Evolutionary conservation across 1,140 invertebrate genomes (phyloP).

Genomic region (Gonioctena quinquepunctata): DNA sequence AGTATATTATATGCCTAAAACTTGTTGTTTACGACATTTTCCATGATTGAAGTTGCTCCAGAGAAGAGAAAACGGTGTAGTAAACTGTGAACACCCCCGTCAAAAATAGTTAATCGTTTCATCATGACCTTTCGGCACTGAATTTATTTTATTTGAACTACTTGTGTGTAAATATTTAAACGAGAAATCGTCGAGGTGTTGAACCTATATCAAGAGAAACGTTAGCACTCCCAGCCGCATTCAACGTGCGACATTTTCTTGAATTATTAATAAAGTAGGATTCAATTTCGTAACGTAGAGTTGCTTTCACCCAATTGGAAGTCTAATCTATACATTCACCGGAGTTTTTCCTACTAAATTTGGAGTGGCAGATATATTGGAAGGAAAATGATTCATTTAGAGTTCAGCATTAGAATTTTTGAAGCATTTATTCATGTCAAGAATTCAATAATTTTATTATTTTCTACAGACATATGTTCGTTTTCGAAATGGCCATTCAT

Average conservation of each 20-base stretch:
- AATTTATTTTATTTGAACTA: constrained; percentile 3
- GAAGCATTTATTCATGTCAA: too few species aligned
- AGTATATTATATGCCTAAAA: too few species aligned
- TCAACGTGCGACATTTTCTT: background rate
- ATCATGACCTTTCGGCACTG: background rate
- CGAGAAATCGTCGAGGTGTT: constrained; percentile 16
- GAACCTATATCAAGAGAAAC: constrained; percentile 12
- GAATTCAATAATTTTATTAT: too few species aligned
- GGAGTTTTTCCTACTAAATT: background rate
- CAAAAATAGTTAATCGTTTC: background rate
- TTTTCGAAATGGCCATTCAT: too few species aligned
- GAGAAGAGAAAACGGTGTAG: too few species aligned
- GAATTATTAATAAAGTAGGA: constrained; percentile 7
- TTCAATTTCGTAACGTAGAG: background rate
- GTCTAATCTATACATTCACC: background rate
- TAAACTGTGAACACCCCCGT: too few species aligned
- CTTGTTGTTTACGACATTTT: too few species aligned
- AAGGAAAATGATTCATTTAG: too few species aligned
- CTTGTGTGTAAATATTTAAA: constrained; percentile 19
- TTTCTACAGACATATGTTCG: too few species aligned
- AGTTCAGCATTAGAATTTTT: too few species aligned
- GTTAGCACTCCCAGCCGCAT: background rate
- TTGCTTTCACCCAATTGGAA: background rate
- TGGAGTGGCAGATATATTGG: too few species aligned
- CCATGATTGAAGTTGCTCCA: too few species aligned